Base-by-base conservation (phyloP, 64 coral and sea anemone species). In the Orbicella faveolata region DNA sequence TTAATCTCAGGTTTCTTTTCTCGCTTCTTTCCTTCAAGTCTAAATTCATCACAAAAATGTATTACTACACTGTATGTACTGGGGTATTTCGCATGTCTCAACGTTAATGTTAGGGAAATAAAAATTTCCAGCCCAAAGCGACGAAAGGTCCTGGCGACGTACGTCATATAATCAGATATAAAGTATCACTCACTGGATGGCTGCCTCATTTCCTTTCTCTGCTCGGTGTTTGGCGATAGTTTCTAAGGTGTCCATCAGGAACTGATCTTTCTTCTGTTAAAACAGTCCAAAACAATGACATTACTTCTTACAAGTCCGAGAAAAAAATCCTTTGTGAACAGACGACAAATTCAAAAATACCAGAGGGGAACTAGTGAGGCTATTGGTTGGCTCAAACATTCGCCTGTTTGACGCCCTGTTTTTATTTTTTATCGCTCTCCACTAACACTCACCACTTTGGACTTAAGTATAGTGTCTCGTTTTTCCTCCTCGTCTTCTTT, bases 241-340 rank as follows among this genome's bases (percentile, higher is more conserved):
- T 61, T 95, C 96, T 14, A 98, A 78, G 14, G 93, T 98, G 80
- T 98, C 94, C 96, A 95, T 98, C 63, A 98, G 74, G 30, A 89
- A 77, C 19, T 98, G 93, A 63, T 98, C 96, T 85, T 91, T 98
- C 73, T 98, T 91, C 96, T 98, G 18, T 21, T 69, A 73, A 66
- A 21, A 23, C 4, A 83, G 63, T 18, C 20, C 55, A 59, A 15
- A 59, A 59, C 55, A 59, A 12, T 59, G 2, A 59, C 55, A 59
- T 15, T 15, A 59, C 55, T 30, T 30, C 30, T 30, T 30, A 30
- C 30, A 30, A 30, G 30, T 30, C 30, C n/a, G n/a, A 30, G 30
- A 30, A 30, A 30, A 30, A 30, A 30, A 30, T 30, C 30, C 30
- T 48, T 2, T 48, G 44, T 48, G 44, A 48, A 48, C 44, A 48